phyloP scores from a whole-genome alignment of 2,797 vertebrate genomes.

The Nannoperca australis region DNA sequence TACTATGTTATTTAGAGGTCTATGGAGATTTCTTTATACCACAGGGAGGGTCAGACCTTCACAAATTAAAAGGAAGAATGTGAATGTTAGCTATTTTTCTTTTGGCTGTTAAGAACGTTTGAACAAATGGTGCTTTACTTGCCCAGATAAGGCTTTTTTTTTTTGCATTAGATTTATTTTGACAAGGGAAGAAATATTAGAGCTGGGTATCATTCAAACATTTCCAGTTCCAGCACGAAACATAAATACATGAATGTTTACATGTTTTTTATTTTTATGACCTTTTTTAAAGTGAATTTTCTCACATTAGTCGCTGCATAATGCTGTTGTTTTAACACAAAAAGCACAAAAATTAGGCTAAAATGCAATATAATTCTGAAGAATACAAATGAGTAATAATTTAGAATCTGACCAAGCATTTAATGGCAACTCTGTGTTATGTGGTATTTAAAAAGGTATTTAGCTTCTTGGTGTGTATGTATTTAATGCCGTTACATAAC shows the following conservation, averaged over 20 bases:
- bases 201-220: not conserved
- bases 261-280: not conserved
- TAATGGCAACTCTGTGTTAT: not conserved
- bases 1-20: not conserved
- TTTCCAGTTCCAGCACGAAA: not conserved
- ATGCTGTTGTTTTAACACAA: not conserved
- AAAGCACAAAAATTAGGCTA: not conserved
- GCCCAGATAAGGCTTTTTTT: not conserved
- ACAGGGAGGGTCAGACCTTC: not conserved
- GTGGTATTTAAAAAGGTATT: not conserved
- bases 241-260: not conserved
- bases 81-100: not conserved
- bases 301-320: not conserved
- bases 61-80: not conserved
- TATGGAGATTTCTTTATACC: not conserved
- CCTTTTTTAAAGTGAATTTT: not conserved
- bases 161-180: not conserved
- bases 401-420: not conserved
- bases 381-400: not conserved
- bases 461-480: not conserved
- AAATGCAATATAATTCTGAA: not conserved
- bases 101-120: not conserved
- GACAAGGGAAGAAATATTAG: not conserved
- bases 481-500: not conserved
- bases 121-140: not conserved